These are phyloP conservation scores for Drosophila neocordata DNA, from an alignment of 1,140 invertebrate genomes.

Conservation along the genomic window DNA sequence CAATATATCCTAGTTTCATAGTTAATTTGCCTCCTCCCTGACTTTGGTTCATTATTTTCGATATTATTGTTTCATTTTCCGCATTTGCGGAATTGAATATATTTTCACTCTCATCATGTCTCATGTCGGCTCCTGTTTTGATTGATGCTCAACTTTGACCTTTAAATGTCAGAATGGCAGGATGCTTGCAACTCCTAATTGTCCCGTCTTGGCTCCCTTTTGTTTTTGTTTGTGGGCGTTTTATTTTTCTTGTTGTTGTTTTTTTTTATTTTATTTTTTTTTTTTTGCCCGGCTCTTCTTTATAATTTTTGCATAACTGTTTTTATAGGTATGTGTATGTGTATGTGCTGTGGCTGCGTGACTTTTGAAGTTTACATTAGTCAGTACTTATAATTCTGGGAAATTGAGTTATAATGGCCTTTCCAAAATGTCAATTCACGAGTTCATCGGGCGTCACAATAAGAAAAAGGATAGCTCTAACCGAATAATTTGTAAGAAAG, in stretches of 20 bases:
- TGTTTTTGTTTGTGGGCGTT: conserved; percentile 13
- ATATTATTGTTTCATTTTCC: conserved; percentile 20
- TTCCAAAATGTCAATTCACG: background rate
- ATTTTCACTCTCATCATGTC: conserved; percentile 19
- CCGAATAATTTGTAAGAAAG: background rate
- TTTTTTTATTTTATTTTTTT: background rate
- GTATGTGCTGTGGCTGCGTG: background rate
- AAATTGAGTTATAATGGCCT: background rate
- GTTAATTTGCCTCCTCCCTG: conserved; percentile 14
- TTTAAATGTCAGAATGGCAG: conserved; percentile 65
- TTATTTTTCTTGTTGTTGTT: conserved; percentile 2
- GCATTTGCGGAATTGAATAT: conserved; percentile 36
- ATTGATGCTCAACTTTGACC: conserved; percentile 73
- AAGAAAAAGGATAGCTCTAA: background rate
- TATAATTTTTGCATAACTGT: conserved; percentile 2
- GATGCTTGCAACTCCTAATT: conserved; percentile 19
- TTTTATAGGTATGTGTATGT: background rate
- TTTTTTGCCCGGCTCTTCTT: background rate
- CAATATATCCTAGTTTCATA: conserved; percentile 21
- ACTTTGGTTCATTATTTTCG: conserved; percentile 1
- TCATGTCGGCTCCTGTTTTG: conserved; percentile 23
- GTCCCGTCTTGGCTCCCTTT: conserved; percentile 14
- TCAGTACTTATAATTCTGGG: background rate
- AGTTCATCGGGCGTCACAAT: background rate
- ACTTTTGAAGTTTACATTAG: conserved; percentile 6